Percentiles rank a stretch among this genome's conserved stretches.
These are phyloP conservation scores for Diadema setosum DNA, from an alignment of 35 echinoderm and acorn worm genomes.

Conservation along the genomic window DNA sequence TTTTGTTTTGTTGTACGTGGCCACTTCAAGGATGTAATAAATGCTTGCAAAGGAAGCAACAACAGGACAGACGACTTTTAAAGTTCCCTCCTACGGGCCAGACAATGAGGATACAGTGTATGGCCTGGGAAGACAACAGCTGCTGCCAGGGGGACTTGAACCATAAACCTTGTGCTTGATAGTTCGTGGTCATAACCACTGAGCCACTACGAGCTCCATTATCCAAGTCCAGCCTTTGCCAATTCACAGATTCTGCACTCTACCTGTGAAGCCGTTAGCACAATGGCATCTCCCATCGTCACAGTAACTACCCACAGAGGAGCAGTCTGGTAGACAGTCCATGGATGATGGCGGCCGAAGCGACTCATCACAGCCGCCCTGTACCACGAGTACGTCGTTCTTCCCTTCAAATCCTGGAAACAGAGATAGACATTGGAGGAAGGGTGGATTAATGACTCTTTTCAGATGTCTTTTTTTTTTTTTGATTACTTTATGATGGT, in stretches of 20 bases:
- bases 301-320: background rate
- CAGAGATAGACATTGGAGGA: background rate
- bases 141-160: too few relatives aligned
- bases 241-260: background rate
- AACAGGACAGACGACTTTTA: too few relatives aligned
- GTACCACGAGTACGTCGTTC: slow-evolving; percentile 19
- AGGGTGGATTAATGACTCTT: background rate
- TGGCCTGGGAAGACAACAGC: background rate
- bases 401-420: too few relatives aligned
- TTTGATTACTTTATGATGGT: background rate
- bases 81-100: too few relatives aligned
- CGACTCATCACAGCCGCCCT: slow-evolving; percentile 30
- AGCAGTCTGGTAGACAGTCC: slow-evolving; percentile 31
- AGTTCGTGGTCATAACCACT: background rate
- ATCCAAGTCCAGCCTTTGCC: background rate
- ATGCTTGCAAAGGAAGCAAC: too few relatives aligned
- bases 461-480: background rate
- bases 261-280: slow-evolving; percentile 38
- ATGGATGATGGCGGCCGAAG: slow-evolving; percentile 1
- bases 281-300: slow-evolving; percentile 45
- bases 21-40: too few relatives aligned
- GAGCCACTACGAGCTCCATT: background rate
- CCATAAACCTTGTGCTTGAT: background rate
- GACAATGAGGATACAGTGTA: too few relatives aligned
- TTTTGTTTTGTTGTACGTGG: too few relatives aligned